These are phyloP conservation scores for Apis florea DNA, from an alignment of 1,140 invertebrate species.

Conservation along the genomic window DNA sequence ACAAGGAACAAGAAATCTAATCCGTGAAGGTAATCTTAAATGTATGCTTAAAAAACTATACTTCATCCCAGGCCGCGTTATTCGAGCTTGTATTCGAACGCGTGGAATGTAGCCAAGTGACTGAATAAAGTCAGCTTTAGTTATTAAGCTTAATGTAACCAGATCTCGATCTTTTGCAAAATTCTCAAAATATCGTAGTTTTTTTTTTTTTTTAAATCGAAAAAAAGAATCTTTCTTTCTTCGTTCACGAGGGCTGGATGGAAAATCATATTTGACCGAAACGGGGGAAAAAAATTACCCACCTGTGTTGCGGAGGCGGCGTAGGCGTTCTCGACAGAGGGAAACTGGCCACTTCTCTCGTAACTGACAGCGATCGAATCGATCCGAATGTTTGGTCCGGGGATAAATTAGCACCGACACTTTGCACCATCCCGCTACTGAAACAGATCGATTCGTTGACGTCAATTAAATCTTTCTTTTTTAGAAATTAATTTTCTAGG, in stretches of 20 bases:
- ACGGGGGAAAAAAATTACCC: slow-evolving; percentile 27
- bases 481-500: too few species aligned
- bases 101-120: too few species aligned
- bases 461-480: neutral
- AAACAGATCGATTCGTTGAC: slow-evolving; percentile 52
- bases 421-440: slow-evolving; percentile 84
- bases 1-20: neutral
- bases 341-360: slow-evolving; percentile 88
- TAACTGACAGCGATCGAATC: slow-evolving; percentile 86
- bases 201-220: too few species aligned
- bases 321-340: slow-evolving; percentile 87
- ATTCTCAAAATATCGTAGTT: too few species aligned
- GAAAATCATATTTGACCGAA: neutral
- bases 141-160: too few species aligned
- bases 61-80: neutral
- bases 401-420: slow-evolving; percentile 84
- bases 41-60: neutral
- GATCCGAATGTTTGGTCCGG: slow-evolving; percentile 88
- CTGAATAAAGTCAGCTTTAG: too few species aligned
- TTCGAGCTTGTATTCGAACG: too few species aligned
- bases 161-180: too few species aligned
- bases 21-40: neutral
- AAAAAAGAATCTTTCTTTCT: too few species aligned
- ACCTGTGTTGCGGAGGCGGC: slow-evolving; percentile 83
- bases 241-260: neutral